Evolutionary conservation across 2,797 vertebrate genomes (phyloP).

Genomic region (Halcyon chelicuti): DNA sequence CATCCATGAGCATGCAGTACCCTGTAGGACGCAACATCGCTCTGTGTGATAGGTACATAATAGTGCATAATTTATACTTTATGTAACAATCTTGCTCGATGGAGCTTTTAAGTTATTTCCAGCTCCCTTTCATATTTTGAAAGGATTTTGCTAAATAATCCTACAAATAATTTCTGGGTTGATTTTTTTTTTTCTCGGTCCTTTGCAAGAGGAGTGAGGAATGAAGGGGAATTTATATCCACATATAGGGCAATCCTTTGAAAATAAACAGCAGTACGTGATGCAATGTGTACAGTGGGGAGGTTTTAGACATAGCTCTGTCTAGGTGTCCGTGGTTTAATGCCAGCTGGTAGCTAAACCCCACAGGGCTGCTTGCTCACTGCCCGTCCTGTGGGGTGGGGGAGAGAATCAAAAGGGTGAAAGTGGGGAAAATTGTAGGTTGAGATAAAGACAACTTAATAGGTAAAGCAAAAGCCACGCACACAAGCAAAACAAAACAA

Average conservation of each 20-base stretch:
- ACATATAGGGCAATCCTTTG: background rate
- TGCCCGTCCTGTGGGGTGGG: too few relatives aligned
- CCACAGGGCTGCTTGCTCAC: background rate
- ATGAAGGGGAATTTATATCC: background rate
- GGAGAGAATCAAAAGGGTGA: too few relatives aligned
- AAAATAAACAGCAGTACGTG: background rate
- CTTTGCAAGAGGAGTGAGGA: background rate
- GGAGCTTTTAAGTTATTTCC: background rate
- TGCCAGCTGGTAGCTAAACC: background rate
- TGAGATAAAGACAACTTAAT: background rate
- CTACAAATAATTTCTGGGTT: background rate
- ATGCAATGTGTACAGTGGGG: background rate
- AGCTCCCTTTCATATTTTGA: background rate
- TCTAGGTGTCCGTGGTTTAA: background rate
- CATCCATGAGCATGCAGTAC: background rate
- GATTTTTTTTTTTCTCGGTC: background rate
- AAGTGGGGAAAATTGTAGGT: background rate
- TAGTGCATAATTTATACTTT: background rate
- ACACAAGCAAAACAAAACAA: background rate
- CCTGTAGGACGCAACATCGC: background rate
- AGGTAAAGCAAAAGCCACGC: background rate
- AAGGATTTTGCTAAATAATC: background rate
- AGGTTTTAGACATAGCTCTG: background rate
- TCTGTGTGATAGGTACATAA: background rate
- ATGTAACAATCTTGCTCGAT: background rate